Evolutionary conservation across 1,140 invertebrate genomes (phyloP).

Genomic region (Temnothorax nylanderi): DNA sequence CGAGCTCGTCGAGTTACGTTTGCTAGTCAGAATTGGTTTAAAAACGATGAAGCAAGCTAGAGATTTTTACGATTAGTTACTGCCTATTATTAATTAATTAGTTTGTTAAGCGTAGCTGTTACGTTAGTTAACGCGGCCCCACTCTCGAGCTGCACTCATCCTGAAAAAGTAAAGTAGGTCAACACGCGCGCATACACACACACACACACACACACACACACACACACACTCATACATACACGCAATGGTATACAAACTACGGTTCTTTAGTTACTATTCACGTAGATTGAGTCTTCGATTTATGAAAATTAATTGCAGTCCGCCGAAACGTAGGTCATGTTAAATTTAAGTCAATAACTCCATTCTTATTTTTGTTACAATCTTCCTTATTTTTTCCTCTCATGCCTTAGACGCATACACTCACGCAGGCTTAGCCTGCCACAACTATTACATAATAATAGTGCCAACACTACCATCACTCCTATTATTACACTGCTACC

Average conservation of each 20-base stretch:
- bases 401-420: slow-evolving; percentile 36
- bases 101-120: slow-evolving; percentile 60
- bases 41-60: slow-evolving; percentile 76
- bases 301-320: slow-evolving; percentile 57
- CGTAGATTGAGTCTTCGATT: slow-evolving; percentile 69
- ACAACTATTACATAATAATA: slow-evolving; percentile 57
- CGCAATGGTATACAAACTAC: slow-evolving; percentile 76
- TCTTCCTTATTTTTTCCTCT: slow-evolving; percentile 7
- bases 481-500: slow-evolving; percentile 59
- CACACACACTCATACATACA: not conserved
- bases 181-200: slow-evolving; percentile 10
- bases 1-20: slow-evolving; percentile 81
- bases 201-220: not conserved
- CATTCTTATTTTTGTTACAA: slow-evolving; percentile 57
- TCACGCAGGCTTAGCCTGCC: slow-evolving; percentile 48
- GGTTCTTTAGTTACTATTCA: slow-evolving; percentile 85
- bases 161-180: slow-evolving; percentile 46
- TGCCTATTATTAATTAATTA: slow-evolving; percentile 73
- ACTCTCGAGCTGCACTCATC: slow-evolving; percentile 36
- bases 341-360: slow-evolving; percentile 17
- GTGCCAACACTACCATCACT: slow-evolving; percentile 49
- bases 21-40: slow-evolving; percentile 85
- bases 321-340: slow-evolving; percentile 40
- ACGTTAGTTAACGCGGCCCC: slow-evolving; percentile 55
- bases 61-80: slow-evolving; percentile 73